Conservation (phyloP, 2,113 vertebrate species). For the Meriones unguiculatus region DNA sequence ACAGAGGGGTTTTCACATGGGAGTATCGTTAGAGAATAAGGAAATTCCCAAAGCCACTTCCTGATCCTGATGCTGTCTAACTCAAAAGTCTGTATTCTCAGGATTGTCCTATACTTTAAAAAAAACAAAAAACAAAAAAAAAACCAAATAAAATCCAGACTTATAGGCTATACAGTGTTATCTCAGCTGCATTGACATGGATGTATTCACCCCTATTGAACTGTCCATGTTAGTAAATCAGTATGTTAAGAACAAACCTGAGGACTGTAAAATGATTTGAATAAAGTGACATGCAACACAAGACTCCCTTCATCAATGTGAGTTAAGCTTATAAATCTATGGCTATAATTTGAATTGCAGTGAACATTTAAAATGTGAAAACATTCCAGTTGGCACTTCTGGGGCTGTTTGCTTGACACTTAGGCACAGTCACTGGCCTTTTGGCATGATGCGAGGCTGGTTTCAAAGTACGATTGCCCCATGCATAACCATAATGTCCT, state of each 20-base stretch:
- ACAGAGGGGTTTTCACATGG: constrained; percentile 9
- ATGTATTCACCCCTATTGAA: neutral
- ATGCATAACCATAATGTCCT: neutral
- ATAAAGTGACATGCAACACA: neutral
- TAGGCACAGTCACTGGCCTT: neutral
- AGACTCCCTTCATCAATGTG: neutral
- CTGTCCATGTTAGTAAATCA: constrained; percentile 9
- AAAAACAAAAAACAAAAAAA: neutral
- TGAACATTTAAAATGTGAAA: neutral
- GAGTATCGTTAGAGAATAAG: neutral
- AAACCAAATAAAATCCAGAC: neutral
- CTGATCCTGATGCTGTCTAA: neutral
- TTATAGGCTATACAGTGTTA: neutral
- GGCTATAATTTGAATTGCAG: neutral
- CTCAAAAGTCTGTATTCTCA: neutral
- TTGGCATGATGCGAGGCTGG: neutral
- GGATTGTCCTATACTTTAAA: neutral
- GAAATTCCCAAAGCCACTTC: constrained; percentile 7
- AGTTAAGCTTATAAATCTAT: neutral
- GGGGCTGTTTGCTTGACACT: neutral
- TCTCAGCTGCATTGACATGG: neutral
- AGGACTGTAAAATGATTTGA: neutral
- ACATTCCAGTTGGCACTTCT: neutral
- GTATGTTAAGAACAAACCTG: constrained; percentile 37
- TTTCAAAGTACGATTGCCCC: neutral